Conservation (phyloP, 2,797 vertebrate species). For the Pipistrellus pygmaeus region DNA sequence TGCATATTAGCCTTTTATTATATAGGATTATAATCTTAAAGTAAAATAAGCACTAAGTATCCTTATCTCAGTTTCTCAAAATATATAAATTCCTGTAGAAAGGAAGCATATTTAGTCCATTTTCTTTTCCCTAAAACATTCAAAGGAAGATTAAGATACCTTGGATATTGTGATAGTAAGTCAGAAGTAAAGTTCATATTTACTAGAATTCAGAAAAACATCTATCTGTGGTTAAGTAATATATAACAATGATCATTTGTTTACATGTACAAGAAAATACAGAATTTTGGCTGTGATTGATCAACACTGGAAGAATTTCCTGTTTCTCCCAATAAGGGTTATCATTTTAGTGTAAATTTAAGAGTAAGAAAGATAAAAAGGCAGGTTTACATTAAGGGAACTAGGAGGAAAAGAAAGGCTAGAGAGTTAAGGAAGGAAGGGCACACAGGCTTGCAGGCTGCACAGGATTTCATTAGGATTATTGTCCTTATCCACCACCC, state of each 20-base stretch:
- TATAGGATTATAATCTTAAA: constrained; percentile 24
- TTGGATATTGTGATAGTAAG: neutral
- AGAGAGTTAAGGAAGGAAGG: neutral
- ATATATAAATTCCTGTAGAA: constrained; percentile 44
- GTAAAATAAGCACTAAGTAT: constrained; percentile 46
- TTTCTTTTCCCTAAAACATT: constrained; percentile 39
- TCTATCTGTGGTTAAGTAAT: neutral
- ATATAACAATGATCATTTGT: neutral
- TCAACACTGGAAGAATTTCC: constrained; percentile 11
- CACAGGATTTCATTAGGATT: neutral
- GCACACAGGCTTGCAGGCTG: neutral
- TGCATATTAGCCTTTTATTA: no score
- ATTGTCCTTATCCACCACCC: neutral
- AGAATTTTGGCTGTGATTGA: neutral
- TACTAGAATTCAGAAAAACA: constrained; percentile 35
- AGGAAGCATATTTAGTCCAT: neutral
- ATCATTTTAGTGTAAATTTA: neutral
- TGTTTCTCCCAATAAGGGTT: constrained; percentile 18
- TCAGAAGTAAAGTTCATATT: constrained; percentile 17
- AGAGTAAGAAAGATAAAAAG: neutral
- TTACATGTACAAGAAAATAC: neutral
- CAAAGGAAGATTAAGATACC: constrained; percentile 25
- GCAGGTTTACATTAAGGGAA: neutral
- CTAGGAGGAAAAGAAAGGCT: neutral
- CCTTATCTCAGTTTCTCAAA: neutral